Evolutionary conservation across 64 coral and sea anemone species (phyloP), one percentile per base, ranked within the genome.

Genomic region (Montipora cactus): DNA sequence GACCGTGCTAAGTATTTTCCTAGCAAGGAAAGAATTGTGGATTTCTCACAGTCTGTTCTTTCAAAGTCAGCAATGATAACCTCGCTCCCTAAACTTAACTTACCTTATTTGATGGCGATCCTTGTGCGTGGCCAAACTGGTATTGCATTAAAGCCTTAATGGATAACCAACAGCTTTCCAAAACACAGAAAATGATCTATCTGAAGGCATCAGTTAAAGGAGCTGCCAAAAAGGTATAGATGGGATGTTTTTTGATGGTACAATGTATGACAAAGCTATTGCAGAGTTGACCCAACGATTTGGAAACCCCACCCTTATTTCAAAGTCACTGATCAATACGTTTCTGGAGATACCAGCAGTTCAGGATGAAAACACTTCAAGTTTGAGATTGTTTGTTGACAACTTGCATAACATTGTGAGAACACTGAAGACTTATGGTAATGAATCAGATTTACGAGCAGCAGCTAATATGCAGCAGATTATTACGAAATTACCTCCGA

Each of bases 341-440:
- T 21, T 76, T 1, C n/a, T 76, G 37, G 87, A 88, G 23, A 44
- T 88, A 8, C 87, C 87, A 11, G 58, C 50, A 45, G n/a, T 88
- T 21, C 12, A 77, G 9, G 87, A 76, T 18, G 87, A 76, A 59
- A 59, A 12, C 2, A 76, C 50, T 37, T 59, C 72, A 59, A 76
- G 49, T 44, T 12, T 88, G 37, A 88, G 70, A 44, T 49, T 62
- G 47, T 86, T 86, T 49, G 69, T 69, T 71, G 83, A 86, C 49
- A 86, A 71, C 15, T 74, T 76, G 13, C 72, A 88, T 11, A 88
- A 57, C 72, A 59, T 88, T 51, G 74, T 89, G 13, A 78, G 75
- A 13, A 89, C 74, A 78, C 6, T 78, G 10, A 78, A 89, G 11
- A 62, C 9, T 16, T 89, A 89, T 64, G 74, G 55, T 78, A 37